Base-by-base conservation (phyloP, 2,888 invertebrate species). In the Drosophila diplacantha region DNA sequence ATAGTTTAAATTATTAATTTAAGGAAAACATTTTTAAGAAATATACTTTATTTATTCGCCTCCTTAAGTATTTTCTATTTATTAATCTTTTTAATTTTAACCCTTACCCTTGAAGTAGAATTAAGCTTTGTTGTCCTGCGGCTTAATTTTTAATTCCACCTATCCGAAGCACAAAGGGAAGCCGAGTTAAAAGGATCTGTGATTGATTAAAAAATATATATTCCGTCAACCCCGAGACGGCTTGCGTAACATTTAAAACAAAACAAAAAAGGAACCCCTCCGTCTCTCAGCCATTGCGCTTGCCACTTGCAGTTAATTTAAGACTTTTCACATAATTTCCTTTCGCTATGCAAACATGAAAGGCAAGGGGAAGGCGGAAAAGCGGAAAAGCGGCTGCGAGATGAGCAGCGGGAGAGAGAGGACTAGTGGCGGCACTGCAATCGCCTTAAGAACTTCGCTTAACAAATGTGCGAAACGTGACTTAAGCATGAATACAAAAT, bases 391-490 rank as follows among this genome's bases (percentile, higher is more conserved):
- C 26, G 35, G 34, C 18, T n/a, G 51, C 12, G 20, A 18, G 44
- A 31, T 44, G 44, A 16, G 29, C 37, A 12, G 32, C 3, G 34
- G 31, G 26, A n/a, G n/a, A 9, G 2, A 12, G 49, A 26, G 20
- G 58, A 14, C 53, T 37, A 54, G 52, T 24, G 16, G 41, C 41
- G 41, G 56, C 29, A 52, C 52, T 64, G 82, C 81, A 79, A 80
- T 83, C 80, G 84, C 82, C 81, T 80, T 80, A 84, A 82, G 83
- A 80, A 84, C 74, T 82, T 64, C 74, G 71, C 74, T 84, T 82
- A 80, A 80, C 82, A 80, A 81, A 80, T 84, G 84, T 76, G 70
- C 83, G 74, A 84, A 76, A 84, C 80, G 80, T 81, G 80, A 81
- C 80, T 84, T 71, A 59, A 84, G 77, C 81, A 60, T 74, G 84